These are phyloP conservation scores for Catharus ustulatus DNA, from an alignment of 2,797 vertebrate genomes.

Conservation along the genomic window DNA sequence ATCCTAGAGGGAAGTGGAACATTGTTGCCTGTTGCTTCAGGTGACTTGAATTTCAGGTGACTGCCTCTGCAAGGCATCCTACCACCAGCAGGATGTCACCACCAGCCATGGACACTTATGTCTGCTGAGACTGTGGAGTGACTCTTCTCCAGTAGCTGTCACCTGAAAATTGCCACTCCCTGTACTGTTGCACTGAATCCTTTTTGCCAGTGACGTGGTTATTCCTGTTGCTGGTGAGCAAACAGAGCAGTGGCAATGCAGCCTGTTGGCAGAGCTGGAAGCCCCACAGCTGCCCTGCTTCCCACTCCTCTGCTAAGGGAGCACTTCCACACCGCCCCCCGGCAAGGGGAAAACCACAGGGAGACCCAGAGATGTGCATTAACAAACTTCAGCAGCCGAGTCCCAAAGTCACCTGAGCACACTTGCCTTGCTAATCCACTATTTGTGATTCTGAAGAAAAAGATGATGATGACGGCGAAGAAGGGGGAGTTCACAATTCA, in stretches of 20 bases:
- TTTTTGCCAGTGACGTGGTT: accelerated
- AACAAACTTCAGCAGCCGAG: neutral
- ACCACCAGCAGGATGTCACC: neutral
- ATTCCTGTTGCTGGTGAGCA: neutral
- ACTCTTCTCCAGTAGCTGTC: neutral
- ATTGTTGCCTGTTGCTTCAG: neutral
- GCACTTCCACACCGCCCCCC: accelerated
- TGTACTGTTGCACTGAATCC: neutral
- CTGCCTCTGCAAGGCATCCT: accelerated
- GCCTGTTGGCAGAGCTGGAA: neutral
- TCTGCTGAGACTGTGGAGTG: accelerated
- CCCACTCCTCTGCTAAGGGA: accelerated
- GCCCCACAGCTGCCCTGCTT: neutral
- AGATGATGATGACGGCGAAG: neutral
- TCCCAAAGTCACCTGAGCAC: conserved; percentile 48
- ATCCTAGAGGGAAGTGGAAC: neutral
- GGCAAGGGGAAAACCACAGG: neutral
- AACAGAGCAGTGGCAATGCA: neutral
- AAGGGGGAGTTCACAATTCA: conserved; percentile 79
- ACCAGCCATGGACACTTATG: too few relatives aligned
- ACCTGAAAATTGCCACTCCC: neutral
- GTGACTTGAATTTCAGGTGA: neutral
- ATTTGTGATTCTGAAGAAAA: conserved; percentile 61
- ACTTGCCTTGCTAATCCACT: conserved; percentile 51
- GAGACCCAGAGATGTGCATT: neutral